These are phyloP conservation scores for Ceratina calcarata DNA, from an alignment of 1,140 invertebrate species.

Conservation along the genomic window DNA sequence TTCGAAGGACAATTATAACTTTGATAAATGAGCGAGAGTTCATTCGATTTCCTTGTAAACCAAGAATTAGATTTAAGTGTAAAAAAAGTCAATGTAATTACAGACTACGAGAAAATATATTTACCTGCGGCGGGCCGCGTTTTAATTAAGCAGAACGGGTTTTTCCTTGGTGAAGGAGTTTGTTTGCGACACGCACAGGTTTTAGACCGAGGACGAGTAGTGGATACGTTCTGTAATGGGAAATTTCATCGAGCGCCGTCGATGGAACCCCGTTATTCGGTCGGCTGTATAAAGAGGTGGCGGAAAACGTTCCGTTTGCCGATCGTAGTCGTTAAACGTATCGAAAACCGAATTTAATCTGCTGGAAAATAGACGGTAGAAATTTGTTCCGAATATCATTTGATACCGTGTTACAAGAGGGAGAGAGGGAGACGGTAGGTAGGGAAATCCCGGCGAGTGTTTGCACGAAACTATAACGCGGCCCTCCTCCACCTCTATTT, in stretches of 20 bases:
- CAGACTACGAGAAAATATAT: too few relatives aligned
- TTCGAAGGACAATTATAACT: too few relatives aligned
- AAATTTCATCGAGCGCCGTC: slow-evolving; percentile 13
- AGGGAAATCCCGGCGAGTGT: slow-evolving; percentile 29
- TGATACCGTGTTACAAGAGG: slow-evolving; percentile 31
- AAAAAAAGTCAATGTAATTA: too few relatives aligned
- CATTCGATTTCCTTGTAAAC: too few relatives aligned
- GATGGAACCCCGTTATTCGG: slow-evolving; percentile 2
- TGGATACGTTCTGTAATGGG: slow-evolving; percentile 18
- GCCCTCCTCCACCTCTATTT: slow-evolving; percentile 11
- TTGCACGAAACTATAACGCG: slow-evolving; percentile 41
- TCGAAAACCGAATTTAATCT: slow-evolving; percentile 47
- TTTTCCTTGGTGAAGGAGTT: too few relatives aligned
- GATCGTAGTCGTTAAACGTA: slow-evolving; percentile 36
- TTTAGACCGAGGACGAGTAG: neutral
- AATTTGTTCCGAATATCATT: slow-evolving; percentile 43
- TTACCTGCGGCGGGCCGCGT: too few relatives aligned
- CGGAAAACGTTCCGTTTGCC: slow-evolving; percentile 20
- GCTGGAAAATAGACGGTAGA: slow-evolving; percentile 38
- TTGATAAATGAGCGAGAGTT: too few relatives aligned
- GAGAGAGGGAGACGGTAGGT: neutral
- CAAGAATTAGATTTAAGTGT: too few relatives aligned
- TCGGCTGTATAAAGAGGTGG: neutral
- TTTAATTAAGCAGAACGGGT: too few relatives aligned
- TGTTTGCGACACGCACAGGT: too few relatives aligned